phyloP scores from a whole-genome alignment of 1,140 invertebrate species.

The Tribolium madens region DNA sequence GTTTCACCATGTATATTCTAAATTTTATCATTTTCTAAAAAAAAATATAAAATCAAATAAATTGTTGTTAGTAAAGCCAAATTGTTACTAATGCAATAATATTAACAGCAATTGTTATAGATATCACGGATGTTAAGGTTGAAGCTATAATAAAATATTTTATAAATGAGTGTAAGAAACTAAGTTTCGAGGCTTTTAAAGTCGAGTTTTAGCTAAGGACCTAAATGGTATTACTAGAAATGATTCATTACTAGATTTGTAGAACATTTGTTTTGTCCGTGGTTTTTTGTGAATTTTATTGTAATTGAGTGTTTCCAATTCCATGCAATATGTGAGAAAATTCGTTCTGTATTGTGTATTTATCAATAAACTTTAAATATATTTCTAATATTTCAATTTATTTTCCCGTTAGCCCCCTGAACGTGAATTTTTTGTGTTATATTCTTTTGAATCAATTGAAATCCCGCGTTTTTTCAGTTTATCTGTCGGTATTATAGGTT shows the following conservation, averaged over 20 bases:
- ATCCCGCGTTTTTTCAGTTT: too few species aligned
- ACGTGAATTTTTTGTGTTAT: too few species aligned
- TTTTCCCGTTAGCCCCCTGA: too few species aligned
- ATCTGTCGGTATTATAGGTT: too few species aligned
- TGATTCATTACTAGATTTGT: constrained; percentile 31
- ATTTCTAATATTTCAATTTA: constrained; percentile 27
- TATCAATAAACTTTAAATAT: constrained; percentile 43
- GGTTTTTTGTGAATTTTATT: constrained; percentile 45
- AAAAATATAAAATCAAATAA: constrained; percentile 35
- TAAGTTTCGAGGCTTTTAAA: constrained; percentile 27
- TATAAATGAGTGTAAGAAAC: constrained; percentile 36
- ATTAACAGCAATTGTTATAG: constrained; percentile 46
- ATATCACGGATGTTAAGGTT: constrained; percentile 43
- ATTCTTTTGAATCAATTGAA: too few species aligned
- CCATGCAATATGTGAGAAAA: constrained; percentile 42
- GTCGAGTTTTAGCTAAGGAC: constrained; percentile 25
- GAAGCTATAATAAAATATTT: constrained; percentile 37
- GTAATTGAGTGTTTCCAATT: constrained; percentile 41
- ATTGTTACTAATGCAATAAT: constrained; percentile 46
- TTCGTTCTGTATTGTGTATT: constrained; percentile 39
- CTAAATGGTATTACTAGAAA: constrained; percentile 35
- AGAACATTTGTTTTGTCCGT: constrained; percentile 42
- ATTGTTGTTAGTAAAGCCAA: constrained; percentile 41
- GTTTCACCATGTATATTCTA: constrained; percentile 30
- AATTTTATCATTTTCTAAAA: constrained; percentile 39